Conservation (phyloP, 2,113 vertebrate genomes). For the Dryoscopus gambensis region DNA sequence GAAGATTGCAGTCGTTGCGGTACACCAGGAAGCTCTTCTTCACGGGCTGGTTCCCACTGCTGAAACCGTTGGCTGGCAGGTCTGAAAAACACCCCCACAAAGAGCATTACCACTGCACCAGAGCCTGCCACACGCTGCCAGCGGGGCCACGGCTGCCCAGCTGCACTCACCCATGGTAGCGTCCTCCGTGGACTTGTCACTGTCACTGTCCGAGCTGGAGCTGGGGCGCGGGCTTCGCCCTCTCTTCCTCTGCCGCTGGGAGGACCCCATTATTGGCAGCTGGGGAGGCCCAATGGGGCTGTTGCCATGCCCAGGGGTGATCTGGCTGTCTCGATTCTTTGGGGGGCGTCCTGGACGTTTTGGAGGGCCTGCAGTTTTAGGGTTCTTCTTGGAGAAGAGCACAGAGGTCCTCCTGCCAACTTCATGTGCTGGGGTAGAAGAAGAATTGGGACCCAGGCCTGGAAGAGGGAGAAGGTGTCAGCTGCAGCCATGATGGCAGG, state of each 20-base stretch:
- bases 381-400: conserved; percentile 98
- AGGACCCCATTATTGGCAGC: conserved; percentile 82
- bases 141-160: rapidly evolving
- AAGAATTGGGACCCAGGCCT: conserved; percentile 86
- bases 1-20: conserved; percentile 91
- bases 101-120: background rate
- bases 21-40: conserved; percentile 98
- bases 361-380: conserved; percentile 89
- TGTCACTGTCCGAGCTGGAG: conserved; percentile 95
- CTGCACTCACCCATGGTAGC: conserved; percentile 75
- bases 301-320: conserved; percentile 78
- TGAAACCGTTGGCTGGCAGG: conserved; percentile 93
- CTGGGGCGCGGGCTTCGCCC: conserved; percentile 88
- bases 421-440: conserved; percentile 89
- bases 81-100: conserved; percentile 68
- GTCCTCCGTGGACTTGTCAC: conserved; percentile 81
- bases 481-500: background rate
- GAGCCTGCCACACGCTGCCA: rapidly evolving
- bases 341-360: conserved; percentile 95
- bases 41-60: conserved; percentile 88
- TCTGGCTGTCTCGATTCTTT: conserved; percentile 91
- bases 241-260: conserved; percentile 86
- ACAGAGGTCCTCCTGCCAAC: conserved; percentile 96
- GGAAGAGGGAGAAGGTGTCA: background rate
- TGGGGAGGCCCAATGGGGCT: conserved; percentile 91